A percentile compares a stretch with the other conserved stretches of the same genome.
These are phyloP conservation scores for Tenthredo livida DNA, from an alignment of 2,888 invertebrate species.

Conservation along the genomic window DNA sequence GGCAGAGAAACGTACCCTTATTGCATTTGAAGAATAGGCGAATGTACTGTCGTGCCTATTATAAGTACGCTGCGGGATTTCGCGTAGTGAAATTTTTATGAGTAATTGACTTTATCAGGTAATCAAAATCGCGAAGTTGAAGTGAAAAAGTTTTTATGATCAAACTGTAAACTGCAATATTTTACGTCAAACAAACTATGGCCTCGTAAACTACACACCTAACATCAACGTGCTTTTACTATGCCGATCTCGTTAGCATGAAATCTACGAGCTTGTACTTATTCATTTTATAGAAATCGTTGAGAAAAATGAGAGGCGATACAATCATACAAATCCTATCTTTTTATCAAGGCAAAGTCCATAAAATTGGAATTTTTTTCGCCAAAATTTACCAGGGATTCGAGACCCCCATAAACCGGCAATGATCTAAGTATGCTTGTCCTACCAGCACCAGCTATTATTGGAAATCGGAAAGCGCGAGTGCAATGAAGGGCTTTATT, in stretches of 20 bases:
- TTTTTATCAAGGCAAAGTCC: too few species aligned
- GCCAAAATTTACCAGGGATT: too few species aligned
- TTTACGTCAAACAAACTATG: neutral
- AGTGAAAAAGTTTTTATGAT: neutral
- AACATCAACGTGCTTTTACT: neutral
- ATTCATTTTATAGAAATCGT: neutral
- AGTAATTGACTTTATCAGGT: conserved; percentile 3
- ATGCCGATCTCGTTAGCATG: neutral
- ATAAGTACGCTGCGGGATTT: neutral
- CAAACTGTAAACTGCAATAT: neutral
- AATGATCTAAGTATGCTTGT: neutral
- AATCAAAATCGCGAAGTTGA: neutral
- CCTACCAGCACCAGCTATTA: neutral
- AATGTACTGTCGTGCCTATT: too few species aligned
- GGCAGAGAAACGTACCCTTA: neutral
- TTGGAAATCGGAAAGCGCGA: neutral
- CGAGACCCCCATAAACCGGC: too few species aligned
- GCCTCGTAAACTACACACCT: neutral
- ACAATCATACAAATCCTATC: too few species aligned
- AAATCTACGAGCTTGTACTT: neutral
- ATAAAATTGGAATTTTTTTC: too few species aligned
- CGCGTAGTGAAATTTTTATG: neutral
- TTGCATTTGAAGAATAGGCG: neutral
- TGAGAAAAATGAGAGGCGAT: too few species aligned
- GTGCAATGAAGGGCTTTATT: conserved; percentile 33